These are phyloP conservation scores for Craseonycteris thonglongyai DNA, from an alignment of 2,113 vertebrate species.

Conservation along the genomic window DNA sequence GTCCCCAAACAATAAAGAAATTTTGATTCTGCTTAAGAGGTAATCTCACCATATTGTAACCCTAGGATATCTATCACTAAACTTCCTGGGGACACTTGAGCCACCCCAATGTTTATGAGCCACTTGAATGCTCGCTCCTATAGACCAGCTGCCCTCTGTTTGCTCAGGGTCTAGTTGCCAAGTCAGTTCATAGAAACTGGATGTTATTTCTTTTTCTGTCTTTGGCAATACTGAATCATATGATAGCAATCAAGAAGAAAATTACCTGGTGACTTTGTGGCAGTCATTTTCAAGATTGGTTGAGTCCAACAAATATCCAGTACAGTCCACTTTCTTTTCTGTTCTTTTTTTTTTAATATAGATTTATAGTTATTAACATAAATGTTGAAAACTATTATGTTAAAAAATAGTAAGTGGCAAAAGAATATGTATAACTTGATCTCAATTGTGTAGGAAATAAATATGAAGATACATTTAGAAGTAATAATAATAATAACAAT, in stretches of 20 bases:
- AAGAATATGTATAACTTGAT: background rate
- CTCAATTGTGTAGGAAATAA: background rate
- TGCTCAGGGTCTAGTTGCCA: background rate
- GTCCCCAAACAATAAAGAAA: background rate
- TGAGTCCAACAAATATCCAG: conserved; percentile 4
- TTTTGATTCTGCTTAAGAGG: background rate
- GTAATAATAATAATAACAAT: background rate
- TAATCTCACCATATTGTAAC: background rate
- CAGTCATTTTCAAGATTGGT: background rate
- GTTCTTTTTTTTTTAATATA: background rate
- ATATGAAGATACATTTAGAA: background rate
- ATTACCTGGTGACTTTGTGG: background rate
- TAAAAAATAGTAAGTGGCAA: background rate
- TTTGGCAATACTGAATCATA: background rate
- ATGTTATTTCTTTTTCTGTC: background rate
- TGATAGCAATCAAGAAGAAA: background rate
- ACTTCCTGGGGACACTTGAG: background rate
- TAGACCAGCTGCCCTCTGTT: background rate
- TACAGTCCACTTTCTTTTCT: background rate
- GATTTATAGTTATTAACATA: background rate
- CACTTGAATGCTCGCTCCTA: background rate
- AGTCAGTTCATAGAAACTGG: background rate
- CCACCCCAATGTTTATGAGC: background rate
- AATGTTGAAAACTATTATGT: background rate
- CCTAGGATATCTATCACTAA: background rate